Percentiles rank a stretch among this genome's conserved stretches.
phyloP scores from a whole-genome alignment of 2,797 vertebrate species.

The Leptodactylus fallax region DNA sequence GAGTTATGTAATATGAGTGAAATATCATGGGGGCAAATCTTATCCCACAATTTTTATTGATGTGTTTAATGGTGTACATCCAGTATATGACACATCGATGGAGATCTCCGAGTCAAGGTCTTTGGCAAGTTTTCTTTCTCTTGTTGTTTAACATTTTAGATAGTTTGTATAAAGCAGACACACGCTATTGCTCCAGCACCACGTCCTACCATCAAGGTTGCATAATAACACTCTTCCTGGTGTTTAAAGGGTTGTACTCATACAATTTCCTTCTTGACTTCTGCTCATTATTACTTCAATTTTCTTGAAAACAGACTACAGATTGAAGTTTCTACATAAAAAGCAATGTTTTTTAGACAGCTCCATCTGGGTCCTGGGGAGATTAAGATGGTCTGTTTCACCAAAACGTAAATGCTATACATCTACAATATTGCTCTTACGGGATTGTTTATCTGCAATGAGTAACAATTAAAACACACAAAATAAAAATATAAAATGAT shows the following conservation, averaged over 20 bases:
- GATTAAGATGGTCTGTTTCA: slow-evolving; percentile 68
- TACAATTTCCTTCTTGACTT: slow-evolving; percentile 34
- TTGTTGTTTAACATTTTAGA: slow-evolving; percentile 18
- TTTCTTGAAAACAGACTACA: slow-evolving; percentile 48
- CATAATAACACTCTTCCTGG: slow-evolving; percentile 47
- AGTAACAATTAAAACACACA: slow-evolving; percentile 36
- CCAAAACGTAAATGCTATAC: slow-evolving; percentile 64
- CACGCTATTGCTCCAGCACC: background rate
- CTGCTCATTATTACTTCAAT: slow-evolving; percentile 55
- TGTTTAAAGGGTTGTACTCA: slow-evolving; percentile 45
- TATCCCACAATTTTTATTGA: background rate
- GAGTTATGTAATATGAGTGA: too few species aligned
- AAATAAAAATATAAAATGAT: slow-evolving; percentile 70
- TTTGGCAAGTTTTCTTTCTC: background rate
- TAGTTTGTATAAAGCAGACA: slow-evolving; percentile 13
- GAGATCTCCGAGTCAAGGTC: background rate
- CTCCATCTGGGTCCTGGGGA: slow-evolving; percentile 66
- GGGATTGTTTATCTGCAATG: slow-evolving; percentile 30
- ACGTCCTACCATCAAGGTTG: slow-evolving; percentile 15
- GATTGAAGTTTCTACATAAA: slow-evolving; percentile 57
- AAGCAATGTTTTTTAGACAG: slow-evolving; percentile 66
- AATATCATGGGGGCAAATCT: background rate
- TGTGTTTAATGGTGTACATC: background rate
- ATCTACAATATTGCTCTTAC: slow-evolving; percentile 67
- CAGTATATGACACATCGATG: background rate